A percentile compares a stretch with the other conserved stretches of the same genome.
Conservation (phyloP, 2,113 vertebrate species). For the Amblyornis subalaris region DNA sequence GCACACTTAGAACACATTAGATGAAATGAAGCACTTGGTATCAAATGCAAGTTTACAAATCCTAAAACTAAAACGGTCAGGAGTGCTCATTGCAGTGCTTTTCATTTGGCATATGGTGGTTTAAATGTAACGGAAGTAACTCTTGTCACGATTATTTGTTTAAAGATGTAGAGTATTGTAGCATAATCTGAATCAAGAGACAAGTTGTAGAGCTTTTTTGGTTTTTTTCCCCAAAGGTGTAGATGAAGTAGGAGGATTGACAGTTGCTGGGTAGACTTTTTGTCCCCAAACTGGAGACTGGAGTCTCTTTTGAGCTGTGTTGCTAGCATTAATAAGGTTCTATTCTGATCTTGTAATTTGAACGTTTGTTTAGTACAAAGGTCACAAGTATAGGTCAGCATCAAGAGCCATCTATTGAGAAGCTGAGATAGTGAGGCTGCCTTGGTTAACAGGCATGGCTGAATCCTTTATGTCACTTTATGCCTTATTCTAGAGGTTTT, state of each 20-base stretch:
- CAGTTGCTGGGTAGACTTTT: background rate
- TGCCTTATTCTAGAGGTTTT: background rate
- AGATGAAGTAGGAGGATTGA: background rate
- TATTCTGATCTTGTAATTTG: background rate
- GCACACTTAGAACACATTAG: background rate
- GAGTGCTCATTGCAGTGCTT: fast-evolving
- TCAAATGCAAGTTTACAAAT: background rate
- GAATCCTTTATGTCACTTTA: background rate
- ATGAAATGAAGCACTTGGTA: background rate
- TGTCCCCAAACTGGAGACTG: fast-evolving
- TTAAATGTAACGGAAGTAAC: background rate
- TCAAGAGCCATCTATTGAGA: background rate
- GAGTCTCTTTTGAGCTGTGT: background rate
- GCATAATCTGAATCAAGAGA: background rate
- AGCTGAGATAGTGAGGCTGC: background rate
- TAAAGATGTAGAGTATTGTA: background rate
- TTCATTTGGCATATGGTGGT: background rate
- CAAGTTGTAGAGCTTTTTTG: background rate
- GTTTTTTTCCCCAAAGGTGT: background rate
- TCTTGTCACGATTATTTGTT: background rate
- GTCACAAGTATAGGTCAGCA: background rate
- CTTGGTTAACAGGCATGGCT: background rate
- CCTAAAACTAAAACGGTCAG: background rate
- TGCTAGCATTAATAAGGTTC: background rate
- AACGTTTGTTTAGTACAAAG: background rate